Conservation (phyloP, 2,113 vertebrate species). For the Paramormyrops kingsleyae region DNA sequence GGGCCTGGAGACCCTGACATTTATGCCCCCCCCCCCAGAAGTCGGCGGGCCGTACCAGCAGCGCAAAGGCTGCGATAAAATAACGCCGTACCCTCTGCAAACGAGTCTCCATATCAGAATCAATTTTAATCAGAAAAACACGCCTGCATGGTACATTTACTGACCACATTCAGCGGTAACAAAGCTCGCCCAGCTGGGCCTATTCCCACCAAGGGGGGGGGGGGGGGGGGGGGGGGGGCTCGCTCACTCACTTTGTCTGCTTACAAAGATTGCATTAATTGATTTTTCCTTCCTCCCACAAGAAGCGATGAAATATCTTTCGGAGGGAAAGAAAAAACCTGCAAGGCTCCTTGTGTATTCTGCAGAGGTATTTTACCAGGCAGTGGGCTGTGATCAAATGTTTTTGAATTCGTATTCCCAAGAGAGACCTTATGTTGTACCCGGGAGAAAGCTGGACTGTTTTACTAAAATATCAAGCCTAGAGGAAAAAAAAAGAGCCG, state of each 20-base stretch:
- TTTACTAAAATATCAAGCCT: background rate
- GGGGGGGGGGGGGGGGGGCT: background rate
- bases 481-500: background rate
- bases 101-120: background rate
- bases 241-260: background rate
- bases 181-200: background rate
- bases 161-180: background rate
- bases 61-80: background rate
- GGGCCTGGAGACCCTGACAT: background rate
- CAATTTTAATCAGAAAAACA: background rate
- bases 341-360: background rate
- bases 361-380: background rate
- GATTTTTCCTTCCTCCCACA: conserved; percentile 1
- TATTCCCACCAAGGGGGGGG: background rate
- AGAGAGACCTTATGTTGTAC: background rate
- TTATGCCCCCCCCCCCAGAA: background rate
- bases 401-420: background rate
- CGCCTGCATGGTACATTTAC: background rate
- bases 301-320: background rate
- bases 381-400: background rate
- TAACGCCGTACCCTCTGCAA: background rate
- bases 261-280: conserved; percentile 2
- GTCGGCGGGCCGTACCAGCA: background rate
- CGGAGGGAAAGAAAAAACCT: background rate
- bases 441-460: background rate